Percentiles rank a stretch among this genome's conserved stretches.
phyloP scores from a whole-genome alignment of 2,888 invertebrate genomes.

The Blera fallax region DNA sequence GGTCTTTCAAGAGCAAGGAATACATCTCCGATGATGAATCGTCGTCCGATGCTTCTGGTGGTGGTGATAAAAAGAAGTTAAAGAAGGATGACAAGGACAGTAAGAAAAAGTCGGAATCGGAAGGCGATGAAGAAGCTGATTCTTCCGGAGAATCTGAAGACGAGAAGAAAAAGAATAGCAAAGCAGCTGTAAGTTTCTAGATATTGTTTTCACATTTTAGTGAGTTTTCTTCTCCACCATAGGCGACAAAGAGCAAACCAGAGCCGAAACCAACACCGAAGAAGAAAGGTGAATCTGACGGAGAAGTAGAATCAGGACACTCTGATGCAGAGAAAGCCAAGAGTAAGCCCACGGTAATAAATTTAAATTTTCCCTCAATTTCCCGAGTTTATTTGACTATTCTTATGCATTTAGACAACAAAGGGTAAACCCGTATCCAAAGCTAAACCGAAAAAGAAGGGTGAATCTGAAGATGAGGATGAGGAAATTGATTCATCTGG shows the following conservation, averaged over 20 bases:
- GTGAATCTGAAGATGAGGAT: neutral
- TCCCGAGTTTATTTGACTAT: too few species aligned
- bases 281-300: constrained; percentile 32
- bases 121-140: constrained; percentile 44
- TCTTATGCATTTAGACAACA: neutral
- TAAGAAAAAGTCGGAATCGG: constrained; percentile 29
- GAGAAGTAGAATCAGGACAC: constrained; percentile 12
- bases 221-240: neutral
- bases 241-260: constrained; percentile 9
- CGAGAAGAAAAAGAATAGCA: constrained; percentile 28
- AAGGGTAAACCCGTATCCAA: neutral
- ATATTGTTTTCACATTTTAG: neutral
- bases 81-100: constrained; percentile 77
- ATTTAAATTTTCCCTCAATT: neutral
- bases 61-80: constrained; percentile 81
- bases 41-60: constrained; percentile 84
- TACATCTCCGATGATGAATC: constrained; percentile 89
- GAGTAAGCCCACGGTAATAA: neutral
- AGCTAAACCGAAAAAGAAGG: neutral
- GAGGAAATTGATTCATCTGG: neutral
- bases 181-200: constrained; percentile 1
- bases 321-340: neutral
- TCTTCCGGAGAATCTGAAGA: constrained; percentile 45
- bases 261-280: constrained; percentile 42
- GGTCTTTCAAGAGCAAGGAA: constrained; percentile 93